A percentile compares a stretch with the other conserved stretches of the same genome.
phyloP scores from a whole-genome alignment of 1,140 invertebrate genomes.

The Leptoteleia sp. region DNA sequence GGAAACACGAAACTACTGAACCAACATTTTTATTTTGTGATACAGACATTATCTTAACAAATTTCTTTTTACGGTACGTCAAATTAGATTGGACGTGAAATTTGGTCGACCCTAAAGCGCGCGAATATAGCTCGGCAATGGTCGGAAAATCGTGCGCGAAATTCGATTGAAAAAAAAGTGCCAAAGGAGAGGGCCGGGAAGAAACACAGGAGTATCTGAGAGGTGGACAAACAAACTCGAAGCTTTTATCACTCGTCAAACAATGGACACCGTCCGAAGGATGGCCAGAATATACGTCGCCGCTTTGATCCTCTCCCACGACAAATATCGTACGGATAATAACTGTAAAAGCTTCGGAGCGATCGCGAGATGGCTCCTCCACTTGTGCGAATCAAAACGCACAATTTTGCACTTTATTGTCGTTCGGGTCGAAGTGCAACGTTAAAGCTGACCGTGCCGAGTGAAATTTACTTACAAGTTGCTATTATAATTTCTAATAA shows the following conservation, averaged over 20 bases:
- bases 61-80: too few relatives aligned
- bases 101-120: background rate
- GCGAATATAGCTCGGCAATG: conserved; percentile 12
- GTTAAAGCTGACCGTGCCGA: too few relatives aligned
- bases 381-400: conserved; percentile 41
- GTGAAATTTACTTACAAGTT: too few relatives aligned
- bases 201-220: conserved; percentile 53
- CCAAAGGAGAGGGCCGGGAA: conserved; percentile 25
- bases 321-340: conserved; percentile 76
- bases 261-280: conserved; percentile 61
- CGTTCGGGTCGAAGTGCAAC: background rate
- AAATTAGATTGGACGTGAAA: background rate
- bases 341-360: conserved; percentile 75
- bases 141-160: conserved; percentile 41
- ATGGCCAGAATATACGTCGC: conserved; percentile 49
- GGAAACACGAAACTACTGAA: too few relatives aligned
- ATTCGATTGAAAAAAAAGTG: conserved; percentile 49
- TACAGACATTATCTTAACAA: too few relatives aligned
- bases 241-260: conserved; percentile 78
- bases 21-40: too few relatives aligned
- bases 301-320: conserved; percentile 69
- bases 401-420: conserved; percentile 18
- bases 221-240: conserved; percentile 72
- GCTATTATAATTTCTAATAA: too few relatives aligned
- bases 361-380: conserved; percentile 51